These are phyloP conservation scores for Thermophis baileyi DNA, from an alignment of 2,113 vertebrate genomes.

Conservation along the genomic window DNA sequence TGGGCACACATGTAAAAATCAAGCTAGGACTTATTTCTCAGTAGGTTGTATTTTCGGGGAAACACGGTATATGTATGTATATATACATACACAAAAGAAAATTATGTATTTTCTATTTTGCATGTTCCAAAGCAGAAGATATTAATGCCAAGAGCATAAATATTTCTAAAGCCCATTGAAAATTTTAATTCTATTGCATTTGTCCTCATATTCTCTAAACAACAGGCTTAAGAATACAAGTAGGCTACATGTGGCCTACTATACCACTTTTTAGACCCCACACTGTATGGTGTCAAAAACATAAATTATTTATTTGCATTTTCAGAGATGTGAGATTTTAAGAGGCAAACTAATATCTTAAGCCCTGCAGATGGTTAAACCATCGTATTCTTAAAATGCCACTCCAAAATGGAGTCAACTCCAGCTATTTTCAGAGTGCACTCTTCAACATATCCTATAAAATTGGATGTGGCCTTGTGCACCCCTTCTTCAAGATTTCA, in stretches of 20 bases:
- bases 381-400: not conserved
- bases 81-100: not conserved
- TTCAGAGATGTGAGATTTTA: not conserved
- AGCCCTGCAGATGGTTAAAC: not conserved
- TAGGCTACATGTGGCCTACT: not conserved
- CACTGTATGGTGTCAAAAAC: not conserved
- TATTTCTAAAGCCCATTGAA: not conserved
- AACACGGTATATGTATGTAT: too few relatives aligned
- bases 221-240: not conserved
- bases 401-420: not conserved
- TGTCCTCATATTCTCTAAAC: not conserved
- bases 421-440: not conserved
- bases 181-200: not conserved
- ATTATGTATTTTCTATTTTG: not conserved
- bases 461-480: not conserved
- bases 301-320: not conserved
- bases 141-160: not conserved
- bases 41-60: too few relatives aligned
- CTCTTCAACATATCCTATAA: not conserved
- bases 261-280: not conserved
- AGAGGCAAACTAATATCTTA: not conserved
- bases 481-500: not conserved
- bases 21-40: too few relatives aligned
- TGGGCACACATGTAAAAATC: too few relatives aligned
- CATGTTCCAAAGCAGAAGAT: not conserved